A percentile compares a stretch with the other conserved stretches of the same genome.
phyloP scores from a whole-genome alignment of 2,113 vertebrate genomes.

The Eleginops maclovinus region DNA sequence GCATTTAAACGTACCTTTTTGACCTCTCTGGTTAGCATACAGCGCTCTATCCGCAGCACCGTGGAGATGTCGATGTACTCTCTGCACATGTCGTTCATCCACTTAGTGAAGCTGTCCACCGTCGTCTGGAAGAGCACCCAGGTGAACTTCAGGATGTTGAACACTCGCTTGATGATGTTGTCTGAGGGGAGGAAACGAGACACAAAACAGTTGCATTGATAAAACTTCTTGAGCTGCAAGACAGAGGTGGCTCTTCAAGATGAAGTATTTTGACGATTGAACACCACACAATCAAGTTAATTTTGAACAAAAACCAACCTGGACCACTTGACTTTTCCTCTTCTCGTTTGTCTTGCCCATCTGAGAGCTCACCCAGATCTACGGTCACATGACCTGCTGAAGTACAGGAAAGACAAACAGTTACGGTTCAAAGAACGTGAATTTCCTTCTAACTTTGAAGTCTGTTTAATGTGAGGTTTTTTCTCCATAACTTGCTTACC shows the following conservation, averaged over 20 bases:
- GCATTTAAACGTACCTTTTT: slow-evolving; percentile 90
- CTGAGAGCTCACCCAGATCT: slow-evolving; percentile 80
- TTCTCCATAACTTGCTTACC: slow-evolving; percentile 71
- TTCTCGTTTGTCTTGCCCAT: slow-evolving; percentile 70
- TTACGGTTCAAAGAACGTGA: neutral
- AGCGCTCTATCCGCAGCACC: slow-evolving; percentile 95
- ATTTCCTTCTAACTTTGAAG: neutral
- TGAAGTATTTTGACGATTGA: neutral
- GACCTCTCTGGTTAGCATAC: slow-evolving; percentile 98
- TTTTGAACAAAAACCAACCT: slow-evolving; percentile 66
- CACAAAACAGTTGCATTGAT: neutral
- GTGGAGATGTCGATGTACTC: slow-evolving; percentile 99
- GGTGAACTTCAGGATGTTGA: slow-evolving; percentile 99
- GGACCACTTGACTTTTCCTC: slow-evolving; percentile 68
- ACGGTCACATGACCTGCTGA: slow-evolving; percentile 78
- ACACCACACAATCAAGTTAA: neutral
- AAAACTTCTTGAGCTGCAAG: neutral
- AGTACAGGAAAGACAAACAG: neutral
- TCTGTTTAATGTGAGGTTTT: neutral
- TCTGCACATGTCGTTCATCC: slow-evolving; percentile 96
- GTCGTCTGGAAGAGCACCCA: slow-evolving; percentile 97
- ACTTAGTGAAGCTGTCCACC: slow-evolving; percentile 94
- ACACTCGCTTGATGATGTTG: slow-evolving; percentile 97
- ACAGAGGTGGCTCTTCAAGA: neutral
- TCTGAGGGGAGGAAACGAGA: slow-evolving; percentile 80